Percentiles rank a stretch among this genome's conserved stretches.
Conservation (phyloP, 2,113 vertebrate genomes). For the Speoplatyrhinus poulsoni region DNA sequence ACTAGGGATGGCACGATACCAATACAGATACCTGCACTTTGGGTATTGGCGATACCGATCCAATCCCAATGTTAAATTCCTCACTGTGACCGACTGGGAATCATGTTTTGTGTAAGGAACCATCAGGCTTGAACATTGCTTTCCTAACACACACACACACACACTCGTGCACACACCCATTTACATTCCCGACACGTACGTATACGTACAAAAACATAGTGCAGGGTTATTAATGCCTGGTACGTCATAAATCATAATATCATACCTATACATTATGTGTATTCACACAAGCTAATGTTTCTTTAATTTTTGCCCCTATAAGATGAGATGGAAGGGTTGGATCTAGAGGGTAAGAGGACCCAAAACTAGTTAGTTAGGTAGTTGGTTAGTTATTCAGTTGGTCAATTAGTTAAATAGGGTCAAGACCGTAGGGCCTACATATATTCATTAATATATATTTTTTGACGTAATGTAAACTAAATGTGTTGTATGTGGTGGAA, state of each 20-base stretch:
- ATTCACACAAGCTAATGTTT: constrained; percentile 39
- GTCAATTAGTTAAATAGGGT: neutral
- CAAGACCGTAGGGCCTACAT: too few species aligned
- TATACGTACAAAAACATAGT: neutral
- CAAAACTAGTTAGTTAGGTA: constrained; percentile 36
- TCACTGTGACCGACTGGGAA: too few species aligned
- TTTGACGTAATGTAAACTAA: too few species aligned
- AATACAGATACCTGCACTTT: too few species aligned
- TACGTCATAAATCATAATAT: constrained; percentile 2
- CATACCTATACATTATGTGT: constrained; percentile 3
- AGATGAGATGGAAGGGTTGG: constrained; percentile 79
- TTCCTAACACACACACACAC: neutral
- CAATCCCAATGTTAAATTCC: too few species aligned
- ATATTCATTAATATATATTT: too few species aligned
- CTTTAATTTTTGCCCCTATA: constrained; percentile 62
- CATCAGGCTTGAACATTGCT: too few species aligned
- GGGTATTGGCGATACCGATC: too few species aligned
- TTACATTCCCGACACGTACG: neutral
- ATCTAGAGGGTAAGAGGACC: constrained; percentile 76
- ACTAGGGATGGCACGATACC: too few species aligned
- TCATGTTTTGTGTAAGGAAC: too few species aligned
- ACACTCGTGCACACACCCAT: neutral
- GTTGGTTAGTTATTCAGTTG: constrained; percentile 17
- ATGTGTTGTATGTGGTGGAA: too few species aligned
- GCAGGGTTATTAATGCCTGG: neutral